Percentiles rank a stretch among this genome's conserved stretches.
These are phyloP conservation scores for Troides oblongomaculatus DNA, from an alignment of 2,888 invertebrate species.

Conservation along the genomic window DNA sequence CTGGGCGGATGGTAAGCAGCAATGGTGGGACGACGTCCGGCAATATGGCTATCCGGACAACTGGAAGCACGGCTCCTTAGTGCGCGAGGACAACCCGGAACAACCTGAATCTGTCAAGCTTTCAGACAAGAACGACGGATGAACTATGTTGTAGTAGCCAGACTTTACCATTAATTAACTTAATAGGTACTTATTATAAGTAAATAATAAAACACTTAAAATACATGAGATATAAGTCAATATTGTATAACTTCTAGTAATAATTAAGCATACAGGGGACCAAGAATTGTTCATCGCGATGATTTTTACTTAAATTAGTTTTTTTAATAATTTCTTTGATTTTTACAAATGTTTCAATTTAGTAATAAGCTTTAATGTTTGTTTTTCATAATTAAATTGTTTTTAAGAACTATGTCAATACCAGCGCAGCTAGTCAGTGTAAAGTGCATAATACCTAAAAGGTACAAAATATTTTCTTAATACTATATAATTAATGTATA, in stretches of 20 bases:
- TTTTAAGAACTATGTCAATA: conserved; percentile 22
- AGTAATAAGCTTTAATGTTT: neutral
- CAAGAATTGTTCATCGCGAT: neutral
- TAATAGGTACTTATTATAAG: neutral
- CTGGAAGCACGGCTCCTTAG: conserved; percentile 65
- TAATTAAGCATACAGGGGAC: neutral
- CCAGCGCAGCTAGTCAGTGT: conserved; percentile 50
- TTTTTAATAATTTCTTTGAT: neutral
- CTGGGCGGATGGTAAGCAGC: conserved; percentile 85
- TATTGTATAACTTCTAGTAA: neutral
- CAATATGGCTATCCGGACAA: conserved; percentile 66
- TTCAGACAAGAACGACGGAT: conserved; percentile 45
- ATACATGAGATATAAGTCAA: neutral
- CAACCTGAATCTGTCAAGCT: conserved; percentile 54
- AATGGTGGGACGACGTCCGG: conserved; percentile 85
- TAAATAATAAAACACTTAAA: neutral
- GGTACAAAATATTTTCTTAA: conserved; percentile 34
- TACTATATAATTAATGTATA: neutral
- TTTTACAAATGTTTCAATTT: neutral
- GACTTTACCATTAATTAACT: neutral
- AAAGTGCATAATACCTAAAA: conserved; percentile 33
- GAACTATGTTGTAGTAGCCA: conserved; percentile 17
- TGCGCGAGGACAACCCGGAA: conserved; percentile 45
- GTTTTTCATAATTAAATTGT: neutral
- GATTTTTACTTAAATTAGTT: neutral